These are phyloP conservation scores for Panulirus ornatus DNA, from an alignment of 1,140 invertebrate species.

Conservation along the genomic window DNA sequence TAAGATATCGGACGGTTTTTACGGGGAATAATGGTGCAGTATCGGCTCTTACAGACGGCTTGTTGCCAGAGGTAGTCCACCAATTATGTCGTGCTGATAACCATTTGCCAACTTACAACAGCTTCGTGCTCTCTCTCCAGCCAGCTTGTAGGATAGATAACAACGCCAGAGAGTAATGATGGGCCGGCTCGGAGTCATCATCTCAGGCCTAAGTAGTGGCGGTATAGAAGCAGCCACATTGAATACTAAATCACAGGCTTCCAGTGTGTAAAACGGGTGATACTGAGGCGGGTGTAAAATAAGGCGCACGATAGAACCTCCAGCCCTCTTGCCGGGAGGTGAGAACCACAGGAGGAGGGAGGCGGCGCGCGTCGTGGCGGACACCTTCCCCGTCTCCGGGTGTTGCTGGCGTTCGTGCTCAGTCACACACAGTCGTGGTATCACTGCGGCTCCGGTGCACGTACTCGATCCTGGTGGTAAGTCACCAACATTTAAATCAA, in stretches of 20 bases:
- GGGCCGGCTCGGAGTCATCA: constrained; percentile 24
- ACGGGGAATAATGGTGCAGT: constrained; percentile 19
- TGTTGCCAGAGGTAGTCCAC: background rate
- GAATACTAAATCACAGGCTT: constrained; percentile 39
- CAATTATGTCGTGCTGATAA: constrained; percentile 56
- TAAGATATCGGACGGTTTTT: constrained; percentile 34
- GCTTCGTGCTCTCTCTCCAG: background rate
- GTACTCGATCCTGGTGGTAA: background rate
- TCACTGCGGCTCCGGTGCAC: background rate
- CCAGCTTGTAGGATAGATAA: too few species aligned
- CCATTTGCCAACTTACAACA: constrained; percentile 33
- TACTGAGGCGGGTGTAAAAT: background rate
- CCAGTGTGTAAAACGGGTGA: background rate
- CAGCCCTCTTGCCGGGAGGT: background rate
- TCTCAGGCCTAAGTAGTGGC: background rate
- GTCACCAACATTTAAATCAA: background rate
- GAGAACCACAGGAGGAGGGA: constrained; percentile 22
- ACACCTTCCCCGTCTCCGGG: constrained; percentile 9
- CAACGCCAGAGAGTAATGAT: too few species aligned
- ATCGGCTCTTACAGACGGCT: constrained; percentile 41
- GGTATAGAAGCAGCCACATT: constrained; percentile 32
- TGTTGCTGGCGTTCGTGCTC: background rate
- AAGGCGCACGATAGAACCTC: background rate
- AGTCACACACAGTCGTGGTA: constrained; percentile 1
- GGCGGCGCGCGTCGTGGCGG: background rate